These are phyloP conservation scores for Danaus plexippus DNA, from an alignment of 1,140 invertebrate species.

Conservation along the genomic window DNA sequence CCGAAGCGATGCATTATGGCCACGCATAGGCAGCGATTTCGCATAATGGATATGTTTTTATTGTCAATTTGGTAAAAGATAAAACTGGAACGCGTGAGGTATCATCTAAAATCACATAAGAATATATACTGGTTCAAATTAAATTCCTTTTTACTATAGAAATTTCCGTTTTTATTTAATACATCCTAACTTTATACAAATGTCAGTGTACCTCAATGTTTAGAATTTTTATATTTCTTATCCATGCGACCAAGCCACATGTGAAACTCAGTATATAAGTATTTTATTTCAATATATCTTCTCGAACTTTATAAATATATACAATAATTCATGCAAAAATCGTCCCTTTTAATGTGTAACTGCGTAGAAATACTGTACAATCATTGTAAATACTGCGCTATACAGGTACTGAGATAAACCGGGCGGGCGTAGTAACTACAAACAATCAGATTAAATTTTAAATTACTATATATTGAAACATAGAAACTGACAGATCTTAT, in stretches of 20 bases:
- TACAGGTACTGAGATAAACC: constrained; percentile 42
- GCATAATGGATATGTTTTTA: constrained; percentile 62
- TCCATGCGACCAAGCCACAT: no score
- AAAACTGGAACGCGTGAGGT: neutral
- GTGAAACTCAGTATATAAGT: no score
- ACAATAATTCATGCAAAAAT: no score
- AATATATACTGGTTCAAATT: no score
- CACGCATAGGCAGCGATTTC: constrained; percentile 57
- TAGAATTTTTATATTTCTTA: no score
- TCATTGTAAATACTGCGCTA: constrained; percentile 48
- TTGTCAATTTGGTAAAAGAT: constrained; percentile 29
- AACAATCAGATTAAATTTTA: constrained; percentile 26
- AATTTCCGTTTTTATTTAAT: no score
- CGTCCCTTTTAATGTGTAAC: constrained; percentile 17
- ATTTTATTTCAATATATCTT: no score
- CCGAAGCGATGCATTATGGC: constrained; percentile 55
- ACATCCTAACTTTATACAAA: no score
- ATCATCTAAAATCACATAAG: neutral
- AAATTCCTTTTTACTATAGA: no score
- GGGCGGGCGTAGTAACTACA: constrained; percentile 17
- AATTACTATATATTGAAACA: neutral
- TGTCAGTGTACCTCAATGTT: no score
- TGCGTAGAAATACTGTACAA: constrained; percentile 51
- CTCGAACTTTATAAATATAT: no score
- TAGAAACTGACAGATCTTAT: neutral